Percentiles rank a stretch among this genome's conserved stretches.
These are phyloP conservation scores for Palloptera scutellata DNA, from an alignment of 2,888 invertebrate species.

Conservation along the genomic window DNA sequence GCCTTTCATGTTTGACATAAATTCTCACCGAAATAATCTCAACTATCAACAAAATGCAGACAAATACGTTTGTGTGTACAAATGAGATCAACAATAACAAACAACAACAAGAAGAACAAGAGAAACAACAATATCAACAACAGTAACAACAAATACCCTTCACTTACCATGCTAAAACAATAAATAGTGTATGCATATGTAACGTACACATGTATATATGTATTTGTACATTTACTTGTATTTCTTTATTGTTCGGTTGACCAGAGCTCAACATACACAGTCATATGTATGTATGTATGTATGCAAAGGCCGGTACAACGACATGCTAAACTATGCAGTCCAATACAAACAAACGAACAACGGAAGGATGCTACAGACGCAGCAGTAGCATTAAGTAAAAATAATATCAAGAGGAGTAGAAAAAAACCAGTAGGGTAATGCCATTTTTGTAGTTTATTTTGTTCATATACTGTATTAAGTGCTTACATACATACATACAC, in stretches of 20 bases:
- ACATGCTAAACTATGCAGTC: background rate
- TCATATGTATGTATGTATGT: slow-evolving; percentile 28
- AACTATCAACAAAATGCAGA: slow-evolving; percentile 54
- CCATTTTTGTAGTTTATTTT: background rate
- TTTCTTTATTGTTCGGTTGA: slow-evolving; percentile 10
- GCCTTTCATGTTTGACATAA: slow-evolving; percentile 49
- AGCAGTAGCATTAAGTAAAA: slow-evolving; percentile 13
- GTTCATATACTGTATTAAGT: background rate
- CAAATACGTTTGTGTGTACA: slow-evolving; percentile 40
- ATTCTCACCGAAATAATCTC: slow-evolving; percentile 54
- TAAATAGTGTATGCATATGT: background rate
- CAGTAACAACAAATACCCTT: background rate
- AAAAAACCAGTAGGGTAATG: background rate
- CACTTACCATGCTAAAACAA: background rate
- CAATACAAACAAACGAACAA: slow-evolving; percentile 36
- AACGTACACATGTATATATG: background rate
- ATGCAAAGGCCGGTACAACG: slow-evolving; percentile 6
- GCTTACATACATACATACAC: background rate
- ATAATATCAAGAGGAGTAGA: background rate
- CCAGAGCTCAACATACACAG: background rate
- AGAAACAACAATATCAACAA: slow-evolving; percentile 25
- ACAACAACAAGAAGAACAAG: slow-evolving; percentile 31
- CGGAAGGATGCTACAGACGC: slow-evolving; percentile 24
- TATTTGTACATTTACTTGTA: slow-evolving; percentile 10
- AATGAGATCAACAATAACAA: slow-evolving; percentile 25